Conservation (phyloP, 2,888 invertebrate species). For the Pomacea canaliculata region DNA sequence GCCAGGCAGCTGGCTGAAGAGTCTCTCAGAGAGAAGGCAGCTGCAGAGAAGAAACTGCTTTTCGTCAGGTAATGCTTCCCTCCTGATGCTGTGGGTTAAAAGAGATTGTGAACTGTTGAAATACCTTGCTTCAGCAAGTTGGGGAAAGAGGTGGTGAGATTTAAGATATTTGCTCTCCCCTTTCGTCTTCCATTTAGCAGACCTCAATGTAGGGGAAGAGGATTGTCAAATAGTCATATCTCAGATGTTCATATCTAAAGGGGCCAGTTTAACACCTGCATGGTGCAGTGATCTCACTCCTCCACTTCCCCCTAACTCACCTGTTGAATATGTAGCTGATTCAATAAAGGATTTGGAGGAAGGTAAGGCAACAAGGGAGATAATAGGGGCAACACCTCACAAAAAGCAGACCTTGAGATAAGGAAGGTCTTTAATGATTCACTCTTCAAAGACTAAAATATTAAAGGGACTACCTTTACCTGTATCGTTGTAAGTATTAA, state of each 20-base stretch:
- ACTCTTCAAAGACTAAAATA: background rate
- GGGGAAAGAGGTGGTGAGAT: background rate
- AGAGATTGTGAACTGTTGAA: background rate
- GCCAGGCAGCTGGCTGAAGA: slow-evolving; percentile 66
- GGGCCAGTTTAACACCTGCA: too few relatives aligned
- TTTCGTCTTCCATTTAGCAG: background rate
- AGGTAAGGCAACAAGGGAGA: too few relatives aligned
- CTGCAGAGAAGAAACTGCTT: slow-evolving; percentile 63
- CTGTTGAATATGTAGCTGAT: too few relatives aligned
- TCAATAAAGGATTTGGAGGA: too few relatives aligned
- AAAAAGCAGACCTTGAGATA: too few relatives aligned
- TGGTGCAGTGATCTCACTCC: too few relatives aligned
- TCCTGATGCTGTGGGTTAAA: background rate
- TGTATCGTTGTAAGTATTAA: too few relatives aligned
- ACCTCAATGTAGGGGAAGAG: background rate
- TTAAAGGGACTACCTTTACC: too few relatives aligned
- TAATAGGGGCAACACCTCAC: too few relatives aligned
- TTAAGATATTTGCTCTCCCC: background rate
- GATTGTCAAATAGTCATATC: too few relatives aligned
- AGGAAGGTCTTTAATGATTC: background rate
- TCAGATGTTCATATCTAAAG: too few relatives aligned
- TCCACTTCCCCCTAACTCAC: too few relatives aligned
- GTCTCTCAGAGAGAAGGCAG: slow-evolving; percentile 57
- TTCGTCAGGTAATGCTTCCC: slow-evolving; percentile 63
- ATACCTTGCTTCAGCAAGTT: background rate